A percentile compares a stretch with the other conserved stretches of the same genome.
Evolutionary conservation across 2,888 invertebrate genomes (phyloP).

Genomic region (Galeruca laticollis): DNA sequence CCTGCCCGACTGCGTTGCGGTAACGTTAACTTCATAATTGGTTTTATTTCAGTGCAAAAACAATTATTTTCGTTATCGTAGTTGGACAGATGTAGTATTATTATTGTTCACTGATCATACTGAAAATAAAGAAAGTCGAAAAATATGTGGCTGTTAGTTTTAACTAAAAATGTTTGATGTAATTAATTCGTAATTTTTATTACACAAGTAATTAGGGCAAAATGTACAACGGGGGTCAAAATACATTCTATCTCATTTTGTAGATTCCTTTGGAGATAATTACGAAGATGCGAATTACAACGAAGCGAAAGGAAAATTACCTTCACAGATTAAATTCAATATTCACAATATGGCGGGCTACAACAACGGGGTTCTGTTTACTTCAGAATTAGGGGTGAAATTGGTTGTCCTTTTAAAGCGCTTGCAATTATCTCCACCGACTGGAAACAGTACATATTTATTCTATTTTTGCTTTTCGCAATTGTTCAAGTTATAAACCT

Average conservation of each 20-base stretch:
- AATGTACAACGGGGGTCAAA: neutral
- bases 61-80: conserved; percentile 10
- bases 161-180: neutral
- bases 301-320: neutral
- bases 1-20: neutral
- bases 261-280: neutral
- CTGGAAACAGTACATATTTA: no score
- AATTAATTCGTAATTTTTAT: neutral
- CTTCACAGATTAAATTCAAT: neutral
- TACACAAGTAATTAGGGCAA: neutral
- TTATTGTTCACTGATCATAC: neutral
- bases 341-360: neutral
- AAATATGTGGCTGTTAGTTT: neutral
- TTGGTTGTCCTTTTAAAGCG: no score
- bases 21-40: conserved; percentile 24
- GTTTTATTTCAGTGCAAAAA: conserved; percentile 20
- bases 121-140: neutral
- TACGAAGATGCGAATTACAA: neutral
- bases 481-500: no score
- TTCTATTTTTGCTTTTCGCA: no score
- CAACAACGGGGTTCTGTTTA: no score
- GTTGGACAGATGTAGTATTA: conserved; percentile 8
- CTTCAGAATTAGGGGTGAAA: no score
- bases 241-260: neutral
- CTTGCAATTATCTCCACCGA: no score